Evolutionary conservation across 2,113 vertebrate species (phyloP).

Genomic region (Petroica traversi): DNA sequence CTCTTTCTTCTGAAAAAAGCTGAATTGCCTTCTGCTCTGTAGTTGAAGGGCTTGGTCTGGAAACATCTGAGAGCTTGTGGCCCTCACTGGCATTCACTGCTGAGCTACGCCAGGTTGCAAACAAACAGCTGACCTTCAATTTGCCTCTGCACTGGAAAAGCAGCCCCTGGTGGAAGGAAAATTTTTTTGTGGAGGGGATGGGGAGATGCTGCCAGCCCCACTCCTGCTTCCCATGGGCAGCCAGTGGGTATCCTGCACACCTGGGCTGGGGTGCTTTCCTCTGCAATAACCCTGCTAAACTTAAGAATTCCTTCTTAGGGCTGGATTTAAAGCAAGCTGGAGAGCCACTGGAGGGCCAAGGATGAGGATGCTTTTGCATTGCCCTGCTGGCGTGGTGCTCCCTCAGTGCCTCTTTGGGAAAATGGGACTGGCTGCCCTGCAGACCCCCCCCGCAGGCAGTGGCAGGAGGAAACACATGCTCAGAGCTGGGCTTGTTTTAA

Average conservation of each 20-base stretch:
- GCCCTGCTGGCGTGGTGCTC: fast-evolving
- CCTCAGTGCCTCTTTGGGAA: fast-evolving
- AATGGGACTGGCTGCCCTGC: fast-evolving
- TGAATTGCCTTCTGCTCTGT: not conserved
- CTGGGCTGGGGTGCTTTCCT: not conserved
- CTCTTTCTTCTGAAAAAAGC: not conserved
- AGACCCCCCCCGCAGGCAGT: not conserved
- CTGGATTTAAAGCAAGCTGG: not conserved
- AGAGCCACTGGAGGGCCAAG: not conserved
- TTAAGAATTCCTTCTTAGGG: not conserved
- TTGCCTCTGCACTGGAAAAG: not conserved
- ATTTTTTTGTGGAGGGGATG: not conserved
- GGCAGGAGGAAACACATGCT: not conserved
- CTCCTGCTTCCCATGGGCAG: not conserved
- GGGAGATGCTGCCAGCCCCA: not conserved
- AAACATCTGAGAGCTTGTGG: not conserved
- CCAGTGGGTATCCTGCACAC: not conserved
- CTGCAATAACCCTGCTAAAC: not conserved
- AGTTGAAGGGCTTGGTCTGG: not conserved
- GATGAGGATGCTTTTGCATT: not conserved
- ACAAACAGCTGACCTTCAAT: not conserved
- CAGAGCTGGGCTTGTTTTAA: not conserved
- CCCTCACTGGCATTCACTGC: not conserved
- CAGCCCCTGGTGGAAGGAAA: not conserved
- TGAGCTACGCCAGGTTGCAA: fast-evolving